phyloP scores from a whole-genome alignment of 2,888 invertebrate genomes.

The Drosophila demipolita region DNA sequence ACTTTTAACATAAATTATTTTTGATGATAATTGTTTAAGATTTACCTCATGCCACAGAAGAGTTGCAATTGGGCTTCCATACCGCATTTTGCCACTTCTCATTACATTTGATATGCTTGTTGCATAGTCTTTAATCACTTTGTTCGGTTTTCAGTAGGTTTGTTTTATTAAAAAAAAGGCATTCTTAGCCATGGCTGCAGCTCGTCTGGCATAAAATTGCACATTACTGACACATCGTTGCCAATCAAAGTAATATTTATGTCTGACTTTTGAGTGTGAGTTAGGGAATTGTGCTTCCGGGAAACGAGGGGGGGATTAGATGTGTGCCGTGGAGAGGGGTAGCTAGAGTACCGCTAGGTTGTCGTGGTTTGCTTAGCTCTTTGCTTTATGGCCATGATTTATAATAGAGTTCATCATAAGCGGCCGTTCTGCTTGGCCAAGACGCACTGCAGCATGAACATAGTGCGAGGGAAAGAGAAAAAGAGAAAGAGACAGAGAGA shows the following conservation, averaged over 20 bases:
- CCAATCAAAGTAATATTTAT: constrained; percentile 63
- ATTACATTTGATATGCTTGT: constrained; percentile 11
- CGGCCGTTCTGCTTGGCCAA: constrained; percentile 81
- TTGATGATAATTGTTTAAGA: background rate
- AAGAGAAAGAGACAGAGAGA: constrained; percentile 6
- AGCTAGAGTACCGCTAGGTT: constrained; percentile 46
- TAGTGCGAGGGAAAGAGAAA: constrained; percentile 13
- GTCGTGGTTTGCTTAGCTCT: constrained; percentile 35
- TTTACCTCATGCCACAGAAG: background rate
- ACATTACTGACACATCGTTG: constrained; percentile 83
- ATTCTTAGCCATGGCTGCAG: constrained; percentile 22
- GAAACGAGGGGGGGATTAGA: background rate
- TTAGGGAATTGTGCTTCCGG: constrained; percentile 49
- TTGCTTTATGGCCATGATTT: constrained; percentile 77
- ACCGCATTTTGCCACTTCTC: background rate
- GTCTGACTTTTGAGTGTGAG: background rate
- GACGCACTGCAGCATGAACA: constrained; percentile 72
- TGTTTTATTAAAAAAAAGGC: constrained; percentile 24
- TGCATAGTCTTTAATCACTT: constrained; percentile 2
- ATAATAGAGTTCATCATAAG: constrained; percentile 80
- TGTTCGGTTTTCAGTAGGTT: constrained; percentile 16
- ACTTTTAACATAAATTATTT: background rate
- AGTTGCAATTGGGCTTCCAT: background rate
- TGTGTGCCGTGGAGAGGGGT: background rate
- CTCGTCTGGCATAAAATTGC: constrained; percentile 66